phyloP scores from a whole-genome alignment of 2,888 invertebrate species.

The Punctoribates punctum region DNA sequence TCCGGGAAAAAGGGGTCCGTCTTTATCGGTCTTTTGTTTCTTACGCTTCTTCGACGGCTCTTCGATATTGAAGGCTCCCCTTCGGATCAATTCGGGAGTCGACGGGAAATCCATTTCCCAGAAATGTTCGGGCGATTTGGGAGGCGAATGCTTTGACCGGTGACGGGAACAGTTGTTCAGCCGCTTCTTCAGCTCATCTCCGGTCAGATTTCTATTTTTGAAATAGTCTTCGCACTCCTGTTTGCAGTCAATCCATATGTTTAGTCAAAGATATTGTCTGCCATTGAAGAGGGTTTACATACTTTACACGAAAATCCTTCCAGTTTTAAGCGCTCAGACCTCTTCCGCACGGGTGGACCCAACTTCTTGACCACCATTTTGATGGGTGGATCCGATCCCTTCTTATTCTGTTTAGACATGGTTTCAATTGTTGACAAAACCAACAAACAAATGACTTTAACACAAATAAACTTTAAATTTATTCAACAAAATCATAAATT shows the following conservation, averaged over 20 bases:
- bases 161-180: conserved; percentile 48
- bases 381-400: background rate
- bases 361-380: conserved; percentile 7
- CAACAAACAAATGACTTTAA: too few species aligned
- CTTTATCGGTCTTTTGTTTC: too few species aligned
- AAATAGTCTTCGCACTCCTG: conserved; percentile 37
- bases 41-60: too few species aligned
- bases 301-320: conserved; percentile 46
- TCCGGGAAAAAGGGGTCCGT: too few species aligned
- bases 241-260: background rate
- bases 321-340: conserved; percentile 44
- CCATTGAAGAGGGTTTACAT: background rate
- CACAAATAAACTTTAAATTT: too few species aligned
- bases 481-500: too few species aligned
- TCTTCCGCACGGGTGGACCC: conserved; percentile 42
- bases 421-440: too few species aligned
- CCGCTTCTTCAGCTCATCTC: conserved; percentile 44
- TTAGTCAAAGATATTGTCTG: background rate
- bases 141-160: conserved; percentile 44
- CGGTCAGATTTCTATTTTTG: too few species aligned
- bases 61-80: conserved; percentile 42
- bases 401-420: too few species aligned
- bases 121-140: conserved; percentile 48
- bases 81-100: conserved; percentile 47
- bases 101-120: conserved; percentile 48